Base-by-base conservation (phyloP, 2,113 vertebrate genomes). In the Pholis gunnellus region DNA sequence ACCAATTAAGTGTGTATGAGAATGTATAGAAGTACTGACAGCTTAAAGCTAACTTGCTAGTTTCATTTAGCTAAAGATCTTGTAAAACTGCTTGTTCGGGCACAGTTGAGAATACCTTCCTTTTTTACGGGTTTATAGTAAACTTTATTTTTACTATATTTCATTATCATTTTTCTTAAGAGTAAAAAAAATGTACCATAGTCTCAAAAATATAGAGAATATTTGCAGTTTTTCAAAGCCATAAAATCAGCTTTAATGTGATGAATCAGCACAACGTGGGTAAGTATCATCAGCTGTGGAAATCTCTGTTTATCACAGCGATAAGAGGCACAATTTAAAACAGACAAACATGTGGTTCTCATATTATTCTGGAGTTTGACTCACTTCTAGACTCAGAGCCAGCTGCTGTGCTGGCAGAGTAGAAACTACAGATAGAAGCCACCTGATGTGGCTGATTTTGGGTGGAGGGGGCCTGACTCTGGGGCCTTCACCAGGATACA, bases 401-500 rank as follows among this genome's bases (percentile, higher is more conserved):
- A 89, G 84, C 74, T 84, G 84, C 77, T 36, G 81, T 17, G 81
- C 34, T 77, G 29, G 72, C 68, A 42, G 72, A 18, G 60, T 9
- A 0, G 22, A 56, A 68, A 63, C 71, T 65, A 70, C 64, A 66
- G 57, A 56, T 3, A 6, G 7, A 76, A 18, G 66, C 25, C 5
- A 64, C 9, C 44, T 7, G 57, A 40, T 13, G 76, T 72, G 6
- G 68, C 1, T 52, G 25, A 29, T 44, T 9, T 31, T 52, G 72
- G 29, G 66, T 8, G 65, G 36, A 54, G 44, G 42, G 66, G 63
- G 13, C n/a, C 31, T 0, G 29, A 50, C 56, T 73, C 52, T 46
- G 15, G 34, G 29, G 18, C 61, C 79, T 66, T 77, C 73, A 79
- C 87, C 81, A 86, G 85, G 85, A 84, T 71, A 87, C 85, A 46